Base-by-base conservation (phyloP, 2,113 vertebrate species). In the Orientallactaga bullata region DNA sequence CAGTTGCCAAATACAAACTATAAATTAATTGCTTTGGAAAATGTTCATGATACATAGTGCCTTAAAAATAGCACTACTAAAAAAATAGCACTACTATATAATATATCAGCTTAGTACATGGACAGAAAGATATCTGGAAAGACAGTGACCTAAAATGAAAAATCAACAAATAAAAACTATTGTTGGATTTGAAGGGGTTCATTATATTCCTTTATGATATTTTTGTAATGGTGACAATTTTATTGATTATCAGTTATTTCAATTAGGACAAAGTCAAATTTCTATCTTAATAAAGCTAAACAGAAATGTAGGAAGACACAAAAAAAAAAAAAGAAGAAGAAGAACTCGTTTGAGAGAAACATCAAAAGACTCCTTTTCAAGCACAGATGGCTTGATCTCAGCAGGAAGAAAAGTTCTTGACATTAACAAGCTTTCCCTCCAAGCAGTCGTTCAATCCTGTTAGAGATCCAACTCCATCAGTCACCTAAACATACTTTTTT, bases 331-430 rank as follows among this genome's bases (percentile, higher is more conserved):
- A 47, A 47, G 42, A 8, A 8, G 42, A 47, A 8, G 42, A 47
- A 8, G 42, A 47, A 47, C 55, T 10, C 12, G 24, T 65, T 65
- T 21, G 35, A 73, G 74, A 76, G 15, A 71, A n/a, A 72, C 24
- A 83, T 68, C 35, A 80, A 90, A 94, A 58, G 28, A 68, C 4
- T 86, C 2, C n/a, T 79, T 85, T 80, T 82, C 30, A 84, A 86
- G 93, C 85, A 93, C 93, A 95, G 81, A 93, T 89, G 55, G 84
- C 90, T 95, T 86, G 80, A 96, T 95, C 39, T 58, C 65, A 21
- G 60, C 21, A 32, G 51, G 55, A 79, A 76, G 32, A 80, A 90
- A 96, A 63, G 11, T n/a, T 32, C 17, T 61, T 71, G 35, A 23
- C 47, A 81, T 72, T 66, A 55, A 83, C 79, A 24, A 81, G 47